These are phyloP conservation scores for Scyliorhinus canicula DNA, from an alignment of 2,797 vertebrate genomes.

Conservation along the genomic window DNA sequence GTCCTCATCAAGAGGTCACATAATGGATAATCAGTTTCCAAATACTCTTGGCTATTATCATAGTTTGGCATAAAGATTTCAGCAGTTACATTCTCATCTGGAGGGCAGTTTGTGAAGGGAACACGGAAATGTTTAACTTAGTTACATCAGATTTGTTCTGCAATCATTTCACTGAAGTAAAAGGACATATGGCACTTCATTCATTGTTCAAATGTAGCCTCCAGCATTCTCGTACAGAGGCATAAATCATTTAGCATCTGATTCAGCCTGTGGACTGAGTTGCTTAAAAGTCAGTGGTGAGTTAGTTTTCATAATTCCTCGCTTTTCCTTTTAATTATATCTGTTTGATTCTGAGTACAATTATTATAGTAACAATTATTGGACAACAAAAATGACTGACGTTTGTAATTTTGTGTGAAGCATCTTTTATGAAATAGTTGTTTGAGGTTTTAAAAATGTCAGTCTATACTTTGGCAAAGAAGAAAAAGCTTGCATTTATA, in stretches of 20 bases:
- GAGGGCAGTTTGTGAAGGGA: constrained; percentile 41
- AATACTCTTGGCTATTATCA: constrained; percentile 42
- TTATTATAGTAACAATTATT: background rate
- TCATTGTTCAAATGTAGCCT: background rate
- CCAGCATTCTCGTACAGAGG: background rate
- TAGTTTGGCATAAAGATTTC: constrained; percentile 47
- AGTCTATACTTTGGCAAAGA: background rate
- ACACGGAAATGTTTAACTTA: constrained; percentile 44
- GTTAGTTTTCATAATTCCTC: background rate
- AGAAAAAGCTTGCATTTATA: no score
- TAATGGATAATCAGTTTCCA: constrained; percentile 46
- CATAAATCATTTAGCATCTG: background rate
- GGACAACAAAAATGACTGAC: background rate
- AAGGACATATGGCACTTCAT: background rate
- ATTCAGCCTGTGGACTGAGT: background rate
- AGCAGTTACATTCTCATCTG: constrained; percentile 40
- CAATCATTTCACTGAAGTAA: constrained; percentile 1
- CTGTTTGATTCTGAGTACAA: background rate
- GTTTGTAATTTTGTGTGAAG: background rate
- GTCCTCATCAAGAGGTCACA: constrained; percentile 46
- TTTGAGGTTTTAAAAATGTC: background rate
- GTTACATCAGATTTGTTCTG: constrained; percentile 48
- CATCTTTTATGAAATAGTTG: background rate
- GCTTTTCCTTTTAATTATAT: background rate
- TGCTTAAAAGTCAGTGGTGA: background rate